phyloP scores from a whole-genome alignment of 2,797 vertebrate species.

The Argentina silus region DNA sequence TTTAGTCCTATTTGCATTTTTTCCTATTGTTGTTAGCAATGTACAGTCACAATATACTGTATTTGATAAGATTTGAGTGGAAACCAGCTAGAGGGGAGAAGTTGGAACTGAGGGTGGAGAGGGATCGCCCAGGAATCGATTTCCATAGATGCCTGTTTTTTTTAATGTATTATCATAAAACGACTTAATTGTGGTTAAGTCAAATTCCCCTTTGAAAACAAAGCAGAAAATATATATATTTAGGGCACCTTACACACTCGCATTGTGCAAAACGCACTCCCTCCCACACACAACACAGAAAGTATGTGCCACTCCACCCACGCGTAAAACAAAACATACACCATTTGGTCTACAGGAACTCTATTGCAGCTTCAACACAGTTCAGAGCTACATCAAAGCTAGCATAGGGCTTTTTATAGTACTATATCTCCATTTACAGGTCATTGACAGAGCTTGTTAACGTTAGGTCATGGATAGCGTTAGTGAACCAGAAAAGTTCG shows the following conservation, averaged over 20 bases:
- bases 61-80: too few relatives aligned
- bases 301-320: constrained; percentile 22
- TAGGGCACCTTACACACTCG: not conserved
- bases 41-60: too few relatives aligned
- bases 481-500: constrained; percentile 20
- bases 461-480: not conserved
- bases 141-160: not conserved
- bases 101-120: too few relatives aligned
- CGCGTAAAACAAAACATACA: not conserved
- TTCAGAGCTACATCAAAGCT: not conserved
- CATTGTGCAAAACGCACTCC: not conserved
- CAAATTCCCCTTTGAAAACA: not conserved
- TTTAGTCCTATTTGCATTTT: too few relatives aligned
- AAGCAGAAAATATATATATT: not conserved
- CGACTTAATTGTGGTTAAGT: not conserved
- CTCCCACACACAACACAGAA: not conserved
- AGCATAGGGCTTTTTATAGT: constrained; percentile 2
- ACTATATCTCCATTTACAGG: constrained; percentile 17
- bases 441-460: not conserved
- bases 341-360: not conserved
- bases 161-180: not conserved
- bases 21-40: too few relatives aligned
- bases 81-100: too few relatives aligned
- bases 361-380: not conserved
- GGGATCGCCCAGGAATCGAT: too few relatives aligned